phyloP scores from a whole-genome alignment of 37 sponge, comb jelly and placozoan genomes.

The Ianthella basta region DNA sequence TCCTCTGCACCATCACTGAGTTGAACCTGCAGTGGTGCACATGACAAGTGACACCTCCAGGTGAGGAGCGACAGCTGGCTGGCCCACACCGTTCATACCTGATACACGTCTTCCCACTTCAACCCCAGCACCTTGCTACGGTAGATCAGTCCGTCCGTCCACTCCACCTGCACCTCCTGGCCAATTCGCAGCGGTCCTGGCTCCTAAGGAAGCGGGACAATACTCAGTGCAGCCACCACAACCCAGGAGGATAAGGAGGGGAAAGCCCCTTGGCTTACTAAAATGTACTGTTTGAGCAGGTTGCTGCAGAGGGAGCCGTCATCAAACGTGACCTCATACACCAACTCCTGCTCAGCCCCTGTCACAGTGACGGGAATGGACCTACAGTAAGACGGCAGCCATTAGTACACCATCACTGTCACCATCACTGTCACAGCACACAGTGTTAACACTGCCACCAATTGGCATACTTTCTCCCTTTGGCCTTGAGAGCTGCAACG shows the following conservation, averaged over 20 bases:
- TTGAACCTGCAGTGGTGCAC: background rate
- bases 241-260: no score
- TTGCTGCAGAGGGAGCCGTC: slow-evolving; percentile 84
- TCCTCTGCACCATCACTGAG: background rate
- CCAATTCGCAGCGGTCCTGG: slow-evolving; percentile 37
- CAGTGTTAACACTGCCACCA: background rate
- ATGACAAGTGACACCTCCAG: no score
- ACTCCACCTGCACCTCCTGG: slow-evolving; percentile 57
- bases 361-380: slow-evolving; percentile 15
- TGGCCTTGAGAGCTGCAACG: background rate
- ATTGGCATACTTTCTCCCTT: slow-evolving; percentile 17
- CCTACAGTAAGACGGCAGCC: background rate
- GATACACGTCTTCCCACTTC: slow-evolving; percentile 50
- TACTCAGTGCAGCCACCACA: no score
- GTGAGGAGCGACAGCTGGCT: no score
- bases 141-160: slow-evolving; percentile 79
- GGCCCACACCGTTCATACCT: no score
- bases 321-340: slow-evolving; percentile 83
- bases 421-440: slow-evolving; percentile 20
- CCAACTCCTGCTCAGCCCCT: slow-evolving; percentile 7
- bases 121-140: slow-evolving; percentile 62
- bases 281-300: slow-evolving; percentile 60
- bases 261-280: slow-evolving; percentile 19
- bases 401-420: slow-evolving; percentile 25
- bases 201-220: slow-evolving; percentile 9